A percentile compares a stretch with the other conserved stretches of the same genome.
phyloP scores from a whole-genome alignment of 2,113 vertebrate species.

The Cepphus grylle region DNA sequence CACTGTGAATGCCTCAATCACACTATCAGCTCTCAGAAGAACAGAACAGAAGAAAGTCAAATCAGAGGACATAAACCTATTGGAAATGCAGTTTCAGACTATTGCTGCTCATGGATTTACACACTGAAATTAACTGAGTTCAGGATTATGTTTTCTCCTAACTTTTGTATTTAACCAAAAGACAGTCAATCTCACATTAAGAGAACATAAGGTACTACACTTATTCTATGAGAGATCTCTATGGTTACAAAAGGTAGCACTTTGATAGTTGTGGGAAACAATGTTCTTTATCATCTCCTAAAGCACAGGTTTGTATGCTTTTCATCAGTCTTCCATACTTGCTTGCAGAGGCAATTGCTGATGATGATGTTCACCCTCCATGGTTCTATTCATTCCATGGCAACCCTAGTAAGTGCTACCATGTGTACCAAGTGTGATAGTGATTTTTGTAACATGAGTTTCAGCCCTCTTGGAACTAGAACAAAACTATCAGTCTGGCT shows the following conservation, averaged over 20 bases:
- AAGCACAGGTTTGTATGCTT: background rate
- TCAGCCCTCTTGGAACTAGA: background rate
- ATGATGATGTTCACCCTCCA: background rate
- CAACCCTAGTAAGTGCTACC: background rate
- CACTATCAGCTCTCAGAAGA: background rate
- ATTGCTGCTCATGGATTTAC: background rate
- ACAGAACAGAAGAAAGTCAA: background rate
- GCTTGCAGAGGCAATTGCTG: background rate
- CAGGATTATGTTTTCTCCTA: background rate
- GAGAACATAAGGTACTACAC: background rate
- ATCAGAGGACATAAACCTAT: background rate
- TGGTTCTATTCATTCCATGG: background rate
- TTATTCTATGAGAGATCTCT: background rate
- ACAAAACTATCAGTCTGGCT: background rate
- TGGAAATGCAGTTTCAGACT: background rate
- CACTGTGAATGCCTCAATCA: background rate
- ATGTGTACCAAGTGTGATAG: background rate
- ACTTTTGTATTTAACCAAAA: background rate
- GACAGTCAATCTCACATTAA: background rate
- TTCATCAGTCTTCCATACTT: background rate
- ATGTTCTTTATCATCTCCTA: background rate
- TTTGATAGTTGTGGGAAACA: background rate
- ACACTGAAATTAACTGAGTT: background rate
- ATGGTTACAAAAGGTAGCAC: background rate
- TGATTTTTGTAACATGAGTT: background rate